Evolutionary conservation across 2,888 invertebrate species (phyloP), one percentile per base, ranked within the genome.

Genomic region (Zaprionus bogoriensis): DNA sequence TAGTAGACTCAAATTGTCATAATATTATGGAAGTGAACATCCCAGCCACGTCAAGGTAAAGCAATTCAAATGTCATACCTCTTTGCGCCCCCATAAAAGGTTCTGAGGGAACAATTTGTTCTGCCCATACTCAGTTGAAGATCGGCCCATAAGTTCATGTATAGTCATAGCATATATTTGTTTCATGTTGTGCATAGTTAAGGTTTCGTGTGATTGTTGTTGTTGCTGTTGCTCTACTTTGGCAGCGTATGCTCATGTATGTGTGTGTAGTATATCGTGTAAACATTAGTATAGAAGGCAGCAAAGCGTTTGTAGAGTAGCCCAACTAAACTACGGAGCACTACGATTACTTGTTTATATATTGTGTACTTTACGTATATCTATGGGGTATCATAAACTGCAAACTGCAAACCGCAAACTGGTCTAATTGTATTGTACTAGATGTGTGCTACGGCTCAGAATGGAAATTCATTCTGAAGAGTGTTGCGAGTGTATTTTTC

Each of bases 291-390:
- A 14, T 52, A 50, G 47, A 17, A 14, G 52, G 79, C 77, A 69
- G 72, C 50, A 58, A 85, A 86, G 79, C 79, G 46, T 61, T 78
- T 62, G 51, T 64, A 81, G 7, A 53, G 38, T 55, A 57, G 71
- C 71, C 61, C 58, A 75, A 50, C 75, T 64, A 64, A 57, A 45
- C 66, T 74, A 74, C 70, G 38, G 48, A 65, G 60, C 59, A 61
- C 77, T 64, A 66, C 47, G 46, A 45, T 58, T 36, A 74, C 19
- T 44, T 48, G 30, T 42, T 17, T 23, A 53, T 73, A 44, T 27
- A 42, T 48, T 50, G n/a, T n/a, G n/a, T 47, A 14, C 9, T 27
- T 20, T 32, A 45, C 51, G 57, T 42, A 53, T 48, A 42, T 25
- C 10, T 27, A 44, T 23, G n/a, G 5, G 2, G 7, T 12, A 12